Evolutionary conservation across 2,888 invertebrate species (phyloP).

Genomic region (Ctenicera cuprea): DNA sequence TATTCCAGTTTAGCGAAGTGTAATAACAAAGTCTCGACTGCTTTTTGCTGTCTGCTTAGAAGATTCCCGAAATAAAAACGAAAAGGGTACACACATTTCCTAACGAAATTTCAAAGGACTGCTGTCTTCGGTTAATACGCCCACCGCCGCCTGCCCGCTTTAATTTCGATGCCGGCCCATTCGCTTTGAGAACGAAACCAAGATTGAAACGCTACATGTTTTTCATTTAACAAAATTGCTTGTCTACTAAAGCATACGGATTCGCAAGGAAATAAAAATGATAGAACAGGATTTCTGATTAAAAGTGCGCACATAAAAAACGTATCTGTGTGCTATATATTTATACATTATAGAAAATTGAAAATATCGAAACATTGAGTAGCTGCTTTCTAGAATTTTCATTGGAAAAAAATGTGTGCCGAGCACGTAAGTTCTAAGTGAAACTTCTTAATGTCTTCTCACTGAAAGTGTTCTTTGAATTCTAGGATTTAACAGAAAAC

Average conservation of each 20-base stretch:
- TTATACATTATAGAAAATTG: no score
- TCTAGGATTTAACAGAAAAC: no score
- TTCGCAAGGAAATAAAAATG: neutral
- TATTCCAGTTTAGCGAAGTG: slow-evolving; percentile 47
- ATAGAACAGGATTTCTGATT: slow-evolving; percentile 10
- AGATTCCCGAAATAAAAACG: slow-evolving; percentile 37
- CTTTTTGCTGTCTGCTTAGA: slow-evolving; percentile 36
- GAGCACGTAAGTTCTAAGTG: no score
- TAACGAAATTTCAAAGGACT: slow-evolving; percentile 33
- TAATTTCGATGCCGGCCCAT: slow-evolving; percentile 25
- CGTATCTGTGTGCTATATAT: no score
- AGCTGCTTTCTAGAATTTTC: no score
- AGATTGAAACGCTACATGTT: slow-evolving; percentile 25
- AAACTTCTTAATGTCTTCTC: no score
- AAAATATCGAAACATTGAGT: no score
- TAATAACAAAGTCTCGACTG: slow-evolving; percentile 43
- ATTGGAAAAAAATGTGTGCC: no score
- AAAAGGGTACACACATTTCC: slow-evolving; percentile 12
- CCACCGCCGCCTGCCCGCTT: slow-evolving; percentile 12
- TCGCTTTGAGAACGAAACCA: slow-evolving; percentile 23
- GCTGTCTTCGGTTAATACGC: slow-evolving; percentile 15
- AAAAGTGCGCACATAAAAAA: no score
- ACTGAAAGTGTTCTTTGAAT: no score
- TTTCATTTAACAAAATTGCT: slow-evolving; percentile 18
- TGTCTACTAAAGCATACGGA: slow-evolving; percentile 13